phyloP scores from a whole-genome alignment of 2,888 invertebrate species.

The Agonum fuliginosum region DNA sequence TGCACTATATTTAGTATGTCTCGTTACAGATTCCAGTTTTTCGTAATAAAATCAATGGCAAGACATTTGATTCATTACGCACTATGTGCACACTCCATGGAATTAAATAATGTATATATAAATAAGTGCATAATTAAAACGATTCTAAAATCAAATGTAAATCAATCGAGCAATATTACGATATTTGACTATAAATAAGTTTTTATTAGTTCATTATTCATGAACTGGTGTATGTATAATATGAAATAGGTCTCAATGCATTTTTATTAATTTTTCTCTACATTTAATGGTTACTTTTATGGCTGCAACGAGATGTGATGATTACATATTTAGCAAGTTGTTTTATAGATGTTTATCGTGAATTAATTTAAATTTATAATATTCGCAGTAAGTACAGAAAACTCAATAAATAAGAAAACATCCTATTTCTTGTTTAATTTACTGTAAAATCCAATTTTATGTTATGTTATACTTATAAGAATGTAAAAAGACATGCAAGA shows the following conservation, averaged over 20 bases:
- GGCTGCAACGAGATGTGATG: neutral
- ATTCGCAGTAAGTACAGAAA: neutral
- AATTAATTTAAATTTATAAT: neutral
- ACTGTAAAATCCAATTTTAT: too few relatives aligned
- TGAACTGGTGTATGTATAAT: neutral
- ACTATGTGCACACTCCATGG: neutral
- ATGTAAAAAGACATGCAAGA: too few relatives aligned
- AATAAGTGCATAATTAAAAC: constrained; percentile 28
- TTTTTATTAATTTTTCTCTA: neutral
- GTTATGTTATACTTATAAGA: too few relatives aligned
- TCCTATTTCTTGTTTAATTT: neutral
- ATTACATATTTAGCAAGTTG: constrained; percentile 12
- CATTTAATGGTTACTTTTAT: neutral
- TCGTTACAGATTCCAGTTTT: constrained; percentile 18
- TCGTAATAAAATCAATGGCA: neutral
- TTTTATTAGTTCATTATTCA: neutral
- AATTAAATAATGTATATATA: neutral
- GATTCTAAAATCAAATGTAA: constrained; percentile 19
- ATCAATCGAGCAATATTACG: constrained; percentile 9
- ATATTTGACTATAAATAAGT: constrained; percentile 7
- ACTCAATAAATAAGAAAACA: neutral
- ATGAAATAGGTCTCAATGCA: neutral
- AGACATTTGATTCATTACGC: constrained; percentile 14
- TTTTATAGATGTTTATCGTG: constrained; percentile 5
- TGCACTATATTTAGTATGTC: constrained; percentile 20